phyloP scores from a whole-genome alignment of 2,113 vertebrate species.

The Tragelaphus buxtoni region DNA sequence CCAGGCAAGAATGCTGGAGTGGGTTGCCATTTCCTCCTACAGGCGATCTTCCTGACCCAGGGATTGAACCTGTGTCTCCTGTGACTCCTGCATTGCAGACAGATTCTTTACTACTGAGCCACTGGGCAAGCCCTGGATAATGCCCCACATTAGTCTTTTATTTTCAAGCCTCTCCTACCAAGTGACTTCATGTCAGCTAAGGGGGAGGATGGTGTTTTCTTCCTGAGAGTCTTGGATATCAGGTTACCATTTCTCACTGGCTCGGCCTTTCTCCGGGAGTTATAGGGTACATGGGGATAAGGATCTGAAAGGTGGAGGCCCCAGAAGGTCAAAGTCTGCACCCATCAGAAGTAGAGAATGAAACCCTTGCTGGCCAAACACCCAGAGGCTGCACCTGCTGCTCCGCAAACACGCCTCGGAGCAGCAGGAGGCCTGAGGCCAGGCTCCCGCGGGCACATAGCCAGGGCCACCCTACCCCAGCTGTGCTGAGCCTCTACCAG shows the following conservation, averaged over 20 bases:
- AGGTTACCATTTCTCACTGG: no score
- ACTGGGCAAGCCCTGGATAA: background rate
- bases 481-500: background rate
- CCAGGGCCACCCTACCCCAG: background rate
- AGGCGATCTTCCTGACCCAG: background rate
- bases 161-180: background rate
- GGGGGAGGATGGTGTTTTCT: background rate
- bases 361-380: background rate
- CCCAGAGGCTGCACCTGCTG: background rate
- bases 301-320: background rate
- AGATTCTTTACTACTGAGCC: background rate
- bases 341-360: accelerated
- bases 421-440: background rate
- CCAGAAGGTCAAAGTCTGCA: background rate
- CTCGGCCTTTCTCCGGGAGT: background rate
- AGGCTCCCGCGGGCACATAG: accelerated
- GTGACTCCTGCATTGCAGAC: background rate
- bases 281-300: accelerated
- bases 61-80: background rate
- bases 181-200: background rate
- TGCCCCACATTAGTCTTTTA: background rate
- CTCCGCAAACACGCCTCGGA: background rate
- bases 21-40: background rate
- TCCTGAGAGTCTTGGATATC: background rate
- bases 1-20: background rate